Base-by-base conservation (phyloP, 2,113 vertebrate genomes). In the Eclectus roratus region DNA sequence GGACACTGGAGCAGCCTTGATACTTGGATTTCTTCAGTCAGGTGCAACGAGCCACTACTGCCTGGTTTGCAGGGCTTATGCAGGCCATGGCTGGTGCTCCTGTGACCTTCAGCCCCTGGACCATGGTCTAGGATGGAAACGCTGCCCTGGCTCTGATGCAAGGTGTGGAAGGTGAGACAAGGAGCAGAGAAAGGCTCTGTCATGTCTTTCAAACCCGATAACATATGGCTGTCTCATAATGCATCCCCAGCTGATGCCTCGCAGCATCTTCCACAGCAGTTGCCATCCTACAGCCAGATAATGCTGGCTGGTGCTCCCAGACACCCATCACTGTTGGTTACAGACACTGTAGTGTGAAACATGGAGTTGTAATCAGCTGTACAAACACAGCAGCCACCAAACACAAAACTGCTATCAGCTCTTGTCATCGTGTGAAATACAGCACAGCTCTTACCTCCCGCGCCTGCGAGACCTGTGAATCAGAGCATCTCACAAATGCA, bases 401-500 rank as follows among this genome's bases (percentile, higher is more conserved):
- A 55, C 77, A 76, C 56, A 81, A 35, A 89, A 93, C 56, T 85
- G 78, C 89, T 92, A 69, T 95, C 89, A 80, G 86, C 64, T 91
- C 69, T 80, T 56, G 63, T 83, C 52, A 55, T 81, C 27, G 31
- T 33, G 39, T 81, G 72, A 93, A 91, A 81, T 47, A 68, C 0
- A 84, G 77, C 76, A 56, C 72, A 63, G 25, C 76, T 41, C 69
- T 78, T 79, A 68, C 84, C 77, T 68, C 29, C 60, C 2, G 3
- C 0, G 0, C 18, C 56, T 58, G 33, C 0, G 18, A 89, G 61
- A 89, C 47, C 33, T 3, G 6, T 52, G 83, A 90, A 81, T 86
- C 39, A 27, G 60, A 0, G 0, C 29, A 68, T 78, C 83, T 52
- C 0, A 0, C 0, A 39, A 13, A 79, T 0, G 1, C 46, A 71